These are phyloP conservation scores for Peromyscus californicus DNA, from an alignment of 2,113 vertebrate species.

Conservation along the genomic window DNA sequence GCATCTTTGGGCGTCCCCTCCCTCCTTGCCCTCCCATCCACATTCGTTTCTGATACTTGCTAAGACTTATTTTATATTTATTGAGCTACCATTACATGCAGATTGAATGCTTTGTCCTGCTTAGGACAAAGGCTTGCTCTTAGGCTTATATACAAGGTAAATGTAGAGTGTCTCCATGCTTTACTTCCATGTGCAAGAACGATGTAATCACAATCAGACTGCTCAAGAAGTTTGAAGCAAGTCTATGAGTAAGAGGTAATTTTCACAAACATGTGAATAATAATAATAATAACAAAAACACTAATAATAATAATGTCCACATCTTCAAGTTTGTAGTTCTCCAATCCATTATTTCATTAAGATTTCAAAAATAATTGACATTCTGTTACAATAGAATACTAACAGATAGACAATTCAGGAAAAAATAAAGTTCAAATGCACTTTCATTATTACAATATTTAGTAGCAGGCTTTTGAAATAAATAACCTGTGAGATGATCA, in stretches of 20 bases:
- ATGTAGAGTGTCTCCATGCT: not conserved
- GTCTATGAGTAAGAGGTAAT: not conserved
- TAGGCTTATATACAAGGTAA: not conserved
- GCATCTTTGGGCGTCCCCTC: not conserved
- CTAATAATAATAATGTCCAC: not conserved
- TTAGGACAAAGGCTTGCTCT: not conserved
- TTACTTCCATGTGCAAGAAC: not conserved
- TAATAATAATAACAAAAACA: not conserved
- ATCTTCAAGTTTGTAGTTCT: not conserved
- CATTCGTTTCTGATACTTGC: not conserved
- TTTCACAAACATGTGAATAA: constrained; percentile 26
- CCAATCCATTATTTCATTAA: constrained; percentile 17
- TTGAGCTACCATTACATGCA: not conserved
- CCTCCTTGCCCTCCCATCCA: too few relatives aligned
- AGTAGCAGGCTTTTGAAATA: constrained; percentile 34
- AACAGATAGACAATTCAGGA: not conserved
- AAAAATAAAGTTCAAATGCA: constrained; percentile 59
- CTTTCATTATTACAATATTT: constrained; percentile 62
- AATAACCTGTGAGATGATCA: constrained; percentile 67
- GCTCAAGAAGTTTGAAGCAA: not conserved
- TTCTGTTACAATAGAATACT: not conserved
- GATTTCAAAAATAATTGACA: not conserved
- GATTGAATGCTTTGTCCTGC: not conserved
- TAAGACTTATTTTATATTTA: not conserved
- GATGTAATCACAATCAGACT: not conserved